Percentiles rank a stretch among this genome's conserved stretches.
phyloP scores from a whole-genome alignment of 2,113 vertebrate genomes.

The Antennarius striatus region DNA sequence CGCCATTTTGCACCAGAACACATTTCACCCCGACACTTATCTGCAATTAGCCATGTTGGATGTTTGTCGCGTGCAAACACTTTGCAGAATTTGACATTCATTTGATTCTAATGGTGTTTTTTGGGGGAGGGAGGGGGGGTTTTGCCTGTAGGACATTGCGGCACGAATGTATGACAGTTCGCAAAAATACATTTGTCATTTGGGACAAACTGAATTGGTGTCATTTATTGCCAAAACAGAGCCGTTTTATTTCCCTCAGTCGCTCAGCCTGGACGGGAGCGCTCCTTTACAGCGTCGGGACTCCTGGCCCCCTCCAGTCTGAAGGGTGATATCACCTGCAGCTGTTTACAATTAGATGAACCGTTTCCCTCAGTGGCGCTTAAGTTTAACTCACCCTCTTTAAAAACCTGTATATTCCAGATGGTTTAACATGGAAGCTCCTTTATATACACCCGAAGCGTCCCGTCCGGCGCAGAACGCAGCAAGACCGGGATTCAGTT shows the following conservation, averaged over 20 bases:
- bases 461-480: slow-evolving; percentile 12
- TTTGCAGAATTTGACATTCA: slow-evolving; percentile 54
- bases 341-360: slow-evolving; percentile 69
- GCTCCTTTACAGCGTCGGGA: slow-evolving; percentile 33
- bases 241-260: slow-evolving; percentile 23
- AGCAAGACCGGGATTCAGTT: slow-evolving; percentile 15
- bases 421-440: slow-evolving; percentile 40
- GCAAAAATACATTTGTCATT: slow-evolving; percentile 38
- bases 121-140: slow-evolving; percentile 21
- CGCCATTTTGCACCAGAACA: slow-evolving; percentile 44
- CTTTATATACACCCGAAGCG: slow-evolving; percentile 11
- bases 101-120: slow-evolving; percentile 63
- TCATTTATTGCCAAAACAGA: slow-evolving; percentile 50
- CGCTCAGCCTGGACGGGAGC: neutral
- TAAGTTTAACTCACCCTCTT: slow-evolving; percentile 55
- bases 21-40: slow-evolving; percentile 50
- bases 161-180: slow-evolving; percentile 26
- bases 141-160: slow-evolving; percentile 45
- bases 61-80: slow-evolving; percentile 62
- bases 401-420: slow-evolving; percentile 57
- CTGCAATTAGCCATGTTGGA: slow-evolving; percentile 55
- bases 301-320: slow-evolving; percentile 38
- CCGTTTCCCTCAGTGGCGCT: slow-evolving; percentile 41
- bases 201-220: slow-evolving; percentile 30
- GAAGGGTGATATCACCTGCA: slow-evolving; percentile 65